Conservation (phyloP, 2,797 vertebrate species). For the Mastacembelus armatus region DNA sequence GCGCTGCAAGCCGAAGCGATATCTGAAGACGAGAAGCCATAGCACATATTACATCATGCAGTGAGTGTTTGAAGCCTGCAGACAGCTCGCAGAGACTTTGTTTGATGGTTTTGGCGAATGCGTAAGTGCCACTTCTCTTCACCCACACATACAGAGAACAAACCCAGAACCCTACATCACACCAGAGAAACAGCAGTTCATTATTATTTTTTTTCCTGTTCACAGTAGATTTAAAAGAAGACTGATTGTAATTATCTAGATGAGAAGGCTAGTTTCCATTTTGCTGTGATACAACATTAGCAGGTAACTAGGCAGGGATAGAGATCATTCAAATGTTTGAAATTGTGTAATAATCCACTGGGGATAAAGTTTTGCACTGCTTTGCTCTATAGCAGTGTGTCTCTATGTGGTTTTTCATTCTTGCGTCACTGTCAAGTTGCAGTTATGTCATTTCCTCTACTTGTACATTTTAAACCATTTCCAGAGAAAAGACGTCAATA, state of each 20-base stretch:
- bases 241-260: conserved; percentile 3
- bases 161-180: not conserved
- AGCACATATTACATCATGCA: conserved; percentile 45
- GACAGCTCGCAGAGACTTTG: conserved; percentile 38
- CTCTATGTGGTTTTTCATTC: conserved; percentile 36
- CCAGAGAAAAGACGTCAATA: conserved; percentile 4
- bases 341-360: not conserved
- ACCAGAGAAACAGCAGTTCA: conserved; percentile 15
- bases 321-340: not conserved
- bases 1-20: conserved; percentile 12
- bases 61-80: conserved; percentile 42
- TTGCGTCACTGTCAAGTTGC: conserved; percentile 26
- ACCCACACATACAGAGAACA: conserved; percentile 51
- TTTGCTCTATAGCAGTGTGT: not conserved
- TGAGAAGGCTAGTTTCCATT: not conserved
- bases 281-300: not conserved
- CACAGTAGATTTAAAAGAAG: not conserved
- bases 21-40: conserved; percentile 1
- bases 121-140: conserved; percentile 31
- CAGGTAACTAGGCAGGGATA: not conserved
- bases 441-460: conserved; percentile 17
- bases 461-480: conserved; percentile 37
- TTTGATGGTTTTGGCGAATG: conserved; percentile 59
- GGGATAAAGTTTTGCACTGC: not conserved
- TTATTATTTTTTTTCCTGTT: conserved; percentile 2